Percentiles rank a stretch among this genome's conserved stretches.
These are phyloP conservation scores for Zhengitettix transpicula DNA, from an alignment of 2,888 invertebrate genomes.

Conservation along the genomic window DNA sequence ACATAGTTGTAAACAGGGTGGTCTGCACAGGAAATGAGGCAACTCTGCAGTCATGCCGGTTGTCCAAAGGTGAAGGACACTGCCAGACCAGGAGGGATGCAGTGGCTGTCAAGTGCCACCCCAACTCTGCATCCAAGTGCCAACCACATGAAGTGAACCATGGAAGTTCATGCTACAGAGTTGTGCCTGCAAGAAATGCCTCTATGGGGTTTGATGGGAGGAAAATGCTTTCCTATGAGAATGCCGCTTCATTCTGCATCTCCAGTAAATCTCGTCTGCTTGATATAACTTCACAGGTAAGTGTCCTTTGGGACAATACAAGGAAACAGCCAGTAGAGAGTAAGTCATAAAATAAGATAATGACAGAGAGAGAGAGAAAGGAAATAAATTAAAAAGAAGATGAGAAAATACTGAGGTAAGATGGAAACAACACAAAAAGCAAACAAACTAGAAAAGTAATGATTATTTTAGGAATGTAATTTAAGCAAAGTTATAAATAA, in stretches of 20 bases:
- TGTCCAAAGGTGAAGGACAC: conserved; percentile 3
- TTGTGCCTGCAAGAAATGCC: conserved; percentile 1
- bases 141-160: conserved; percentile 30
- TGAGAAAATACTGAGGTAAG: too few relatives aligned
- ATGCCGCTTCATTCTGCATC: conserved; percentile 28
- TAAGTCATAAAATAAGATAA: too few relatives aligned
- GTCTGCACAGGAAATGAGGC: conserved; percentile 27
- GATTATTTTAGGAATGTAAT: too few relatives aligned
- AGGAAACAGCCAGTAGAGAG: too few relatives aligned
- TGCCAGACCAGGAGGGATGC: conserved; percentile 25
- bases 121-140: conserved; percentile 27
- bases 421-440: too few relatives aligned
- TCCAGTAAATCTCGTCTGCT: conserved; percentile 26
- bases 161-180: conserved; percentile 31
- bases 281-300: conserved; percentile 26
- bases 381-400: too few relatives aligned
- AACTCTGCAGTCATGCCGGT: conserved; percentile 17
- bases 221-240: conserved; percentile 13
- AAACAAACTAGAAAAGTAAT: too few relatives aligned
- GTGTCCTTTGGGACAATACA: too few relatives aligned
- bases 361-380: too few relatives aligned
- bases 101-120: conserved; percentile 26
- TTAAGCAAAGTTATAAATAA: too few relatives aligned
- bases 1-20: conserved; percentile 25
- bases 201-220: not conserved